Base-by-base conservation (phyloP, 1,140 invertebrate genomes). In the Sinella curviseta region DNA sequence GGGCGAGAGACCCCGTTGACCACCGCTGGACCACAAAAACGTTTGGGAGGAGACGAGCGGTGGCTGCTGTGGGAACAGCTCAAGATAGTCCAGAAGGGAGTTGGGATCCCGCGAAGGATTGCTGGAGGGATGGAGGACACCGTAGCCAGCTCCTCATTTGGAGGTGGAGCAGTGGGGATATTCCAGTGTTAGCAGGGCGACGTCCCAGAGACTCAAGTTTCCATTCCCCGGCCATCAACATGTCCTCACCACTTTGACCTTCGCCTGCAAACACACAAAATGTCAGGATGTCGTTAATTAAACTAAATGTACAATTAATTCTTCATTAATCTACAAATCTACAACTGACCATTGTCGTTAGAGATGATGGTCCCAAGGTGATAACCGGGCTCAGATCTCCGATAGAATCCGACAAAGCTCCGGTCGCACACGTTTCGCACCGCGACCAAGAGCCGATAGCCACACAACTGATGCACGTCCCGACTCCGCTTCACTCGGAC, bases 391-490 rank as follows among this genome's bases (percentile, higher is more conserved):
- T 78, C 77, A 17, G 78, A 79, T 28, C 78, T 24, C 31, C 78
- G 34, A 16, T 8, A 1, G 26, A 60, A 79, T 12, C 74, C 74
- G 24, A 74, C 28, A 70, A 31, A 70, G 65, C 31, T 70, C 26
- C 67, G 17, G n/a, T 33, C 12, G 30, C 78, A 79, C 3, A 79
- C 16, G 14, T 24, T 24, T 31, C 54, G 16, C 1, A 79, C 48
- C 1, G 74, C 74, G n/a, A 75, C 78, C 0, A 79, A 26, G 20
- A 79, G 60, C 4, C 78, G 28, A 4, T 31, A 54, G 26, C 78
- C 78, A 35, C 78, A 79, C 16, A 79, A 24, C 33, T 79, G 78
- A 28, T 76, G 31, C 3, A n/a, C 28, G n/a, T 30, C 65, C 31
- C 28, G 26, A 70, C 65, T 70, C 31, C 65, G 30, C 31, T 70